Evolutionary conservation across 2,113 vertebrate species (phyloP), one percentile per base, ranked within the genome.

Genomic region (Dipodomys merriami): DNA sequence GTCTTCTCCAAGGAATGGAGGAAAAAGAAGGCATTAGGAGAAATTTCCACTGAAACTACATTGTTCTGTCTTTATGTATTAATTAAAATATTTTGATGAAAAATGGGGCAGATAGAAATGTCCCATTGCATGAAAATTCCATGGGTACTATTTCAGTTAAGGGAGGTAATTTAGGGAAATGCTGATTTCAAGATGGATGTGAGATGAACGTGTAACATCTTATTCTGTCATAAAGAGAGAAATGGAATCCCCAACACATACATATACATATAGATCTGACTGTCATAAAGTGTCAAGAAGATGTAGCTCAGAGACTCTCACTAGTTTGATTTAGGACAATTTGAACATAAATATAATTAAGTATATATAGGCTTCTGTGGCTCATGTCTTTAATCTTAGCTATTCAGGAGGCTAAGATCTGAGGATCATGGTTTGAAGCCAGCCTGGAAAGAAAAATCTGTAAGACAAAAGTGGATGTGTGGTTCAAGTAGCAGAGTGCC

Each of bases 1-100:
- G 44, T 94, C 93, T 96, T 53, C 33, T 73, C 93, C 94, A 93
- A 96, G 69, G 23, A 44, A n/a, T 65, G 67, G 18, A 90, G 69
- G 53, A 67, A 49, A 96, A 95, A 90, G 79, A 57, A 94, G 23
- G 46, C 80, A 46, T 84, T 91, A 65, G 95, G 91, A 90, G 92
- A 95, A 97, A 86, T 95, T 95, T 93, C 90, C 86, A 88, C 65
- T 23, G 80, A 85, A 30, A 83, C 83, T 44, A 96, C 25, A 83
- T 91, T 77, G 27, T 76, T 96, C 91, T 91, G 76, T 30, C 85
- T 77, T 94, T 76, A 72, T 29, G 33, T 62, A 18, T 57, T 39
- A 53, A 5, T 79, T 94, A 53, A 71, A 89, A 64, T 39, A 90
- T 89, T 85, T 69, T 87, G 81, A 73, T 79, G 91, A 78, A 60